Base-by-base conservation (phyloP, 2,888 invertebrate species). In the Patella depressa region DNA sequence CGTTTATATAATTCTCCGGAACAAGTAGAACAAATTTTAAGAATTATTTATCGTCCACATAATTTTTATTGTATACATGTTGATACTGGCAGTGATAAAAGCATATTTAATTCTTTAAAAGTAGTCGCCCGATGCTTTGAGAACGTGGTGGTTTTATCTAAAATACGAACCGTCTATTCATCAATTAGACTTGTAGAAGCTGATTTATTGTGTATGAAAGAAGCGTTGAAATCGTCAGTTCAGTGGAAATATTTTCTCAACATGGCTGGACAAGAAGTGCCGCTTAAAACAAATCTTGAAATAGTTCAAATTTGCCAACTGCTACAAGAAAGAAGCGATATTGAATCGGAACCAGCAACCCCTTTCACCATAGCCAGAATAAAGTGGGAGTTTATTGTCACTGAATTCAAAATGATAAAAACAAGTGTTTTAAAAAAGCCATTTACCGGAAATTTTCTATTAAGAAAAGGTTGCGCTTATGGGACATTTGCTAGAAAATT, bases 231-330 rank as follows among this genome's bases (percentile, higher is more conserved):
- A n/a, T 78, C 84, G 9, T 71, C 75, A 9, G 74, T 81, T 11
- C 83, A 82, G 53, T 91, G 90, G 90, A 88, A 88, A 75, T 91
- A 91, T 79, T 88, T 88, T 78, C 89, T 91, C 55, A 91, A 91
- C 75, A 84, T 90, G 9, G 87, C 90, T 0, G 90, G 89, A 3
- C 86, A 89, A 70, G 90, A 90, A 77, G 87, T 91, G 74, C 90
- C 90, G 45, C 78, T 90, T 53, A 88, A 87, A 73, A 90, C 90
- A 5, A 91, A 91, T 80, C 79, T 85, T 4, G 90, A 91, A 79
- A 79, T 91, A 53, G 90, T 90, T 3, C 80, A 84, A 74, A 89
- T 90, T 9, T 80, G 90, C 11, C 86, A 87, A 76, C 75, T 86
- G 34, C 85, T 89, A 73, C 88, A 90, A 73, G 91, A 91, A 5